phyloP scores from a whole-genome alignment of 2,888 invertebrate genomes.

The Neoascia interrupta region DNA sequence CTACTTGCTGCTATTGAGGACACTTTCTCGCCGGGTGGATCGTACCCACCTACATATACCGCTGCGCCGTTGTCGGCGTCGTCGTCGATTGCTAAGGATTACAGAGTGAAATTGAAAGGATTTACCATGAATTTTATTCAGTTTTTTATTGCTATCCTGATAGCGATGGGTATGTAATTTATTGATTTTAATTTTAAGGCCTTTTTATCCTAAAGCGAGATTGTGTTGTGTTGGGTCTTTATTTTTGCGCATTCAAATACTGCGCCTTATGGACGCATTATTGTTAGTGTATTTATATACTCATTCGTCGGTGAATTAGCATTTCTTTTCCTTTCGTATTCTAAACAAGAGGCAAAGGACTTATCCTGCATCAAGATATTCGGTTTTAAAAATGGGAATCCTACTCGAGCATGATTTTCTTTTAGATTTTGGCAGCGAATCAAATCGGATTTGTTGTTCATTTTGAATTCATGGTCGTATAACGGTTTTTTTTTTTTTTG shows the following conservation, averaged over 20 bases:
- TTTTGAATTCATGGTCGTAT: conserved; percentile 62
- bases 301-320: conserved; percentile 65
- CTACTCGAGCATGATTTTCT: conserved; percentile 35
- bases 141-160: conserved; percentile 71
- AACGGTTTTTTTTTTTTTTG: conserved; percentile 13
- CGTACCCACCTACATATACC: neutral
- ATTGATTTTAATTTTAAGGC: conserved; percentile 69
- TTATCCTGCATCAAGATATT: conserved; percentile 59
- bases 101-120: conserved; percentile 73
- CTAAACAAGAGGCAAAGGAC: neutral
- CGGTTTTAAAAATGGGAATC: conserved; percentile 41
- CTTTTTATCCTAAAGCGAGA: conserved; percentile 17
- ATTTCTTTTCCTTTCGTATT: too few species aligned
- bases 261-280: conserved; percentile 45
- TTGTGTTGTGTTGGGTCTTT: neutral
- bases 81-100: conserved; percentile 72
- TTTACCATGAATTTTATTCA: conserved; percentile 75
- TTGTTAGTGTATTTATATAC: conserved; percentile 57
- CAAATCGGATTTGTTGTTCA: conserved; percentile 67
- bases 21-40: too few species aligned
- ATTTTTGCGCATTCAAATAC: conserved; percentile 23
- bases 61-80: conserved; percentile 11
- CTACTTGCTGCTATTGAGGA: too few species aligned
- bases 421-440: conserved; percentile 58
- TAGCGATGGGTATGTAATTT: conserved; percentile 72